Conservation (phyloP, 2,113 vertebrate genomes). For the Gymnocephalus cernua region DNA sequence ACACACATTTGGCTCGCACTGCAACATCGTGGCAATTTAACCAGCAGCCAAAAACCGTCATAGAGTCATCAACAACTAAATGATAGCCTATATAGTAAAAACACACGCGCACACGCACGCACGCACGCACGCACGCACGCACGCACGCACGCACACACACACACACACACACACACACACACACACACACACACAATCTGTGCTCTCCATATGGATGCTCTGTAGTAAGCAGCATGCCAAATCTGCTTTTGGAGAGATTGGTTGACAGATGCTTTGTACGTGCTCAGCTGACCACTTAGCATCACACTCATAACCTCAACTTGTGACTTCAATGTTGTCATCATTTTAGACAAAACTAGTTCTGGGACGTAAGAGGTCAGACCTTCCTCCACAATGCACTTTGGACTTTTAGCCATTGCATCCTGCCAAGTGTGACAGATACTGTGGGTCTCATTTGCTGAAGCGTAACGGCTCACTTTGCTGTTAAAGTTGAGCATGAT, state of each 20-base stretch:
- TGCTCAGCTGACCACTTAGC: slow-evolving; percentile 48
- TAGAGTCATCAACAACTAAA: background rate
- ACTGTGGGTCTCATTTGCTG: background rate
- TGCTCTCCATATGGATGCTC: slow-evolving; percentile 21
- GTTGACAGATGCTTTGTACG: slow-evolving; percentile 49
- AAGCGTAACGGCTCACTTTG: background rate
- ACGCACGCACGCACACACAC: slow-evolving; percentile 13
- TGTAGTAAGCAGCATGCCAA: slow-evolving; percentile 32
- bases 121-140: slow-evolving; percentile 10
- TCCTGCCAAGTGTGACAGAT: background rate
- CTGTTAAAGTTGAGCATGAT: background rate
- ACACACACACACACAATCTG: slow-evolving; percentile 29
- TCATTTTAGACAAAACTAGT: background rate
- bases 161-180: slow-evolving; percentile 16
- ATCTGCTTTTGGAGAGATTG: slow-evolving; percentile 57
- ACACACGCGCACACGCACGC: slow-evolving; percentile 5
- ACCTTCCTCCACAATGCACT: too few species aligned
- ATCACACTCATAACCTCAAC: slow-evolving; percentile 1
- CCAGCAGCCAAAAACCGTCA: too few species aligned
- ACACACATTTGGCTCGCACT: too few species aligned
- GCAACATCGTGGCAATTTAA: too few species aligned
- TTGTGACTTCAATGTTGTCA: slow-evolving; percentile 14
- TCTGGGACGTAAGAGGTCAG: background rate
- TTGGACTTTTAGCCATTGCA: background rate
- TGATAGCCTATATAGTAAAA: background rate